Percentiles rank a stretch among this genome's conserved stretches.
Conservation (phyloP, 1,140 invertebrate genomes). For the Rhagoletis zephyria region DNA sequence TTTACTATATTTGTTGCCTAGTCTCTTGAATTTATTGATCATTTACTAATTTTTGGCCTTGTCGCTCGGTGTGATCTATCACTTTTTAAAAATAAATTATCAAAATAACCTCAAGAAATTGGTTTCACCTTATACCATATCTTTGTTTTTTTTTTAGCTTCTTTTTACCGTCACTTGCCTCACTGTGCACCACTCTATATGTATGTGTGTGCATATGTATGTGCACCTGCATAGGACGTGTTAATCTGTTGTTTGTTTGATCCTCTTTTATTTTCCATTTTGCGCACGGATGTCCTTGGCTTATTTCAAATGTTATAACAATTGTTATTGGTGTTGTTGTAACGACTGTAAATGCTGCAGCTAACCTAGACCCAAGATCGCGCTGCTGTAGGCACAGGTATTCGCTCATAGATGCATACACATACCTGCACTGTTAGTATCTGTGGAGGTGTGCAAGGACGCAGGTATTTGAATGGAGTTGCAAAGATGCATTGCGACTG, state of each 20-base stretch:
- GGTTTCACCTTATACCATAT: no score
- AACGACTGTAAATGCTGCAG: neutral
- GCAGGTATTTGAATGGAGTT: neutral
- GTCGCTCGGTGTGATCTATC: no score
- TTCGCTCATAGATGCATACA: no score
- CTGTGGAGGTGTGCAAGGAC: neutral
- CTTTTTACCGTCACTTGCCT: neutral
- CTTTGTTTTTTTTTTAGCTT: no score
- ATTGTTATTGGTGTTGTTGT: constrained; percentile 16
- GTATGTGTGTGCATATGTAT: neutral
- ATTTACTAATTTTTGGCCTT: no score
- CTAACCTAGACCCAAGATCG: constrained; percentile 18
- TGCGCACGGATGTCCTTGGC: constrained; percentile 2
- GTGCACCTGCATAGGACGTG: constrained; percentile 11
- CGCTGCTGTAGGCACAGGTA: no score
- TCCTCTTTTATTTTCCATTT: constrained; percentile 3
- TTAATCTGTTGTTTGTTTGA: constrained; percentile 46
- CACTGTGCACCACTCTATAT: neutral
- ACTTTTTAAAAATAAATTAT: neutral
- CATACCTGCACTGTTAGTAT: neutral
- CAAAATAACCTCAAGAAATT: neutral
- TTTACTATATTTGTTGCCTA: no score
- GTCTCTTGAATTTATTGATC: no score
- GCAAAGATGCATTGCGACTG: neutral
- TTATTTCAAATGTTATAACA: constrained; percentile 1